A percentile compares a stretch with the other conserved stretches of the same genome.
Evolutionary conservation across 2,797 vertebrate species (phyloP).

Genomic region (Pitangus sulphuratus): DNA sequence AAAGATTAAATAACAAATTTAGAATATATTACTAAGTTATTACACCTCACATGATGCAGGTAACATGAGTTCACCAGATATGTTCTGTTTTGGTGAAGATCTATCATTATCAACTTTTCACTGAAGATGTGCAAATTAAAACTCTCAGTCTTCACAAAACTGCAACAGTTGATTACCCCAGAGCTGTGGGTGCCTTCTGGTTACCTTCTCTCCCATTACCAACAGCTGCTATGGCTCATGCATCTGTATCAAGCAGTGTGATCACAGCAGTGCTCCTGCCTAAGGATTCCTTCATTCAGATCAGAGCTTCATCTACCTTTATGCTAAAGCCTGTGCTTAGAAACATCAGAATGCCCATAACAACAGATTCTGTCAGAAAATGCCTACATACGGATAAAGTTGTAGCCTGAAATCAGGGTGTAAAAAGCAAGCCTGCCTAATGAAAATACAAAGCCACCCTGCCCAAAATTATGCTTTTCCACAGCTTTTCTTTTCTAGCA

Average conservation of each 20-base stretch:
- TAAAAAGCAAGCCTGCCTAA: neutral
- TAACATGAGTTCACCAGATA: neutral
- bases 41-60: neutral
- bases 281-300: rapidly evolving
- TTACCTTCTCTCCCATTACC: neutral
- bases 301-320: neutral
- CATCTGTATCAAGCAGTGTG: neutral
- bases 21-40: neutral
- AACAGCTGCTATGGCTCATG: neutral
- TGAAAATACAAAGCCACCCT: neutral
- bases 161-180: neutral
- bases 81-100: neutral
- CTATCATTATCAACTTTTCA: neutral
- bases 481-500: neutral
- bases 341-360: neutral
- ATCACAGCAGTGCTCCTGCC: neutral
- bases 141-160: neutral
- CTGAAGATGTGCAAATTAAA: neutral
- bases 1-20: neutral
- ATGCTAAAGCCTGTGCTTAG: neutral
- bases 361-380: neutral
- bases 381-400: neutral
- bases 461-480: neutral
- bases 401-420: neutral
- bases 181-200: neutral